Evolutionary conservation across 2,797 vertebrate genomes (phyloP).

Genomic region (Jordanella pulchra): DNA sequence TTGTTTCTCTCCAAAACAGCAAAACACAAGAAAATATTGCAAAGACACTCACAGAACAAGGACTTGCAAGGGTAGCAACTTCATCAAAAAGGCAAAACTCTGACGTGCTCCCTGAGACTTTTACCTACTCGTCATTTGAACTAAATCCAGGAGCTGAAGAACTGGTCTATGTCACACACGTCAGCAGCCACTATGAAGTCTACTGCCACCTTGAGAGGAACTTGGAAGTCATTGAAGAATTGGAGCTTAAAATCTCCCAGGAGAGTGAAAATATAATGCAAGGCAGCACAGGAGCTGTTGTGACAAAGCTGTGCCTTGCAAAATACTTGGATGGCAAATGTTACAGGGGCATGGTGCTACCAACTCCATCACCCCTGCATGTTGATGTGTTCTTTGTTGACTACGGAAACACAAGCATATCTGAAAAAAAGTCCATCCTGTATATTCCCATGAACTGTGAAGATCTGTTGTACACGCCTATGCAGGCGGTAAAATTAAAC

Average conservation of each 20-base stretch:
- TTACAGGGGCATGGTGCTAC: conserved; percentile 82
- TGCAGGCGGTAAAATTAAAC: conserved; percentile 88
- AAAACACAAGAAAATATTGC: conserved; percentile 59
- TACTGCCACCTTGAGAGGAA: conserved; percentile 91
- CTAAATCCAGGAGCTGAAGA: conserved; percentile 83
- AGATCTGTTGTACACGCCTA: conserved; percentile 85
- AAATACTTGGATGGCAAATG: conserved; percentile 86
- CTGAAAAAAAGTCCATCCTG: conserved; percentile 78
- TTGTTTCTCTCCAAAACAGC: conserved; percentile 82
- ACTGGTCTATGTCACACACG: conserved; percentile 82
- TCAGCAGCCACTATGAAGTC: conserved; percentile 84
- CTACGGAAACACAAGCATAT: conserved; percentile 86
- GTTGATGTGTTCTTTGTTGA: conserved; percentile 88
- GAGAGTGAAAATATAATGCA: conserved; percentile 58
- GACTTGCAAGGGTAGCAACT: conserved; percentile 49
- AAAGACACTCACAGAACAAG: conserved; percentile 65
- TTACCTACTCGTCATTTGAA: conserved; percentile 86
- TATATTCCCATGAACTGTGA: conserved; percentile 80
- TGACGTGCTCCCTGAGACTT: conserved; percentile 77
- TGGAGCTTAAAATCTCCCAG: conserved; percentile 75
- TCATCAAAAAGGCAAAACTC: conserved; percentile 52
- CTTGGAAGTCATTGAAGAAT: conserved; percentile 67
- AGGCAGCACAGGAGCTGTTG: conserved; percentile 23
- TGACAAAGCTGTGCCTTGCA: conserved; percentile 80
- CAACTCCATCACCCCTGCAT: conserved; percentile 74